Conservation (phyloP, 2,113 vertebrate species). For the Anas platyrhynchos region DNA sequence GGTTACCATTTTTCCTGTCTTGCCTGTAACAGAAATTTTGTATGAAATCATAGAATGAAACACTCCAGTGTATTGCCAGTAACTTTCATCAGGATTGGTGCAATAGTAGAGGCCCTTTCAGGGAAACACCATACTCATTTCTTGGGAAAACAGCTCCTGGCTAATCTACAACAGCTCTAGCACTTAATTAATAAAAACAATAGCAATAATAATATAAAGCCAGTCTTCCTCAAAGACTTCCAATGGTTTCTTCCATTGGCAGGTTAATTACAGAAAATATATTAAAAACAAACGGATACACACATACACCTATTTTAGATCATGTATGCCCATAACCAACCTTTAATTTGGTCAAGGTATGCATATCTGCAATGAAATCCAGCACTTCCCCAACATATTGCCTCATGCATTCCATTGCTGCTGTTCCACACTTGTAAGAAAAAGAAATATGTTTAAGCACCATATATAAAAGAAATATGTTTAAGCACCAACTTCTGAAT, state of each 20-base stretch:
- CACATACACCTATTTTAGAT: not conserved
- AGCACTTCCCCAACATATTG: slow-evolving; percentile 93
- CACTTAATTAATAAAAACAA: too few species aligned
- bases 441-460: slow-evolving; percentile 28
- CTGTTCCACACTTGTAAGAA: slow-evolving; percentile 89
- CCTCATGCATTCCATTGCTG: slow-evolving; percentile 96
- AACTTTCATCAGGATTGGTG: not conserved
- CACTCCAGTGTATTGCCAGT: not conserved
- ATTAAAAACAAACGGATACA: not conserved
- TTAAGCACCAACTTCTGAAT: not conserved
- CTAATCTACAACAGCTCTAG: not conserved
- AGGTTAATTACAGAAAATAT: not conserved
- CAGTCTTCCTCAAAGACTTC: not conserved
- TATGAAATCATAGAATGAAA: not conserved
- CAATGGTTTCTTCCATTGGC: not conserved
- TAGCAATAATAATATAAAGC: too few species aligned
- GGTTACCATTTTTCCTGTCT: not conserved
- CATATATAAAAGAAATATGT: slow-evolving; percentile 39
- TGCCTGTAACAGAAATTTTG: not conserved
- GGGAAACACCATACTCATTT: not conserved
- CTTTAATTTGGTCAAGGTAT: slow-evolving; percentile 96
- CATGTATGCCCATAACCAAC: slow-evolving; percentile 73
- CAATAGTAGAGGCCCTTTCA: not conserved
- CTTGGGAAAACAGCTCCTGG: not conserved
- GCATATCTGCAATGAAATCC: slow-evolving; percentile 99